Base-by-base conservation (phyloP, 2,797 vertebrate genomes). In the Columba guinea region DNA sequence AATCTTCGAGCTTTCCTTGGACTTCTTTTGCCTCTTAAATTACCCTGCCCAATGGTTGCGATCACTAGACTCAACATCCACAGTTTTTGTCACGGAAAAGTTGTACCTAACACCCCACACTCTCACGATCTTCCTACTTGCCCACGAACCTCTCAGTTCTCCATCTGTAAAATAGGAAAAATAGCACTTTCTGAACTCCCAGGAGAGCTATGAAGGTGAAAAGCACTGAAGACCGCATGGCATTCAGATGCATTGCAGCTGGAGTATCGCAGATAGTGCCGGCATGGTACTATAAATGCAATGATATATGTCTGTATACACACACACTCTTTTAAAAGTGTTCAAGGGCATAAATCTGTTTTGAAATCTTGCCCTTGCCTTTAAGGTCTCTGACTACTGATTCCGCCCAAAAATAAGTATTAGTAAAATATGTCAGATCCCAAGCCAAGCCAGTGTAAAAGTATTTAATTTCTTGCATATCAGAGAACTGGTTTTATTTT, bases 391-490 rank as follows among this genome's bases (percentile, higher is more conserved):
- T 17, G 86, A 90, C 95, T 97, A 92, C 90, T 19, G 52, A 83
- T 89, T 90, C 60, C 58, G 89, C 78, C 90, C 93, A 35, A 89
- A 93, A 88, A 62, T 59, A 90, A 89, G 79, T 55, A 84, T 78
- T 59, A 89, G 34, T 26, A 86, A 78, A 91, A 95, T 62, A 70
- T 17, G 58, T 93, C 87, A 89, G 94, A 91, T 91, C 64, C 49
- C 12, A 46, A 87, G 94, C 84, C 94, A 91, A 95, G 82, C 5
- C 60, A 52, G 68, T 24, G 35, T 78, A 71, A 52, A 85, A 94
- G 78, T 91, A 89, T 92, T 94, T 91, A 91, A 88, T 70, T 95
- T 86, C 79, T 86, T 81, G 76, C 56, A 52, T 92, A 91, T 92
- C 84, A 92, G 65, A 95, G 49, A 85, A 41, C 23, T 53, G 2